phyloP scores from a whole-genome alignment of 2,888 invertebrate species.

The Mellilla xanthometata region DNA sequence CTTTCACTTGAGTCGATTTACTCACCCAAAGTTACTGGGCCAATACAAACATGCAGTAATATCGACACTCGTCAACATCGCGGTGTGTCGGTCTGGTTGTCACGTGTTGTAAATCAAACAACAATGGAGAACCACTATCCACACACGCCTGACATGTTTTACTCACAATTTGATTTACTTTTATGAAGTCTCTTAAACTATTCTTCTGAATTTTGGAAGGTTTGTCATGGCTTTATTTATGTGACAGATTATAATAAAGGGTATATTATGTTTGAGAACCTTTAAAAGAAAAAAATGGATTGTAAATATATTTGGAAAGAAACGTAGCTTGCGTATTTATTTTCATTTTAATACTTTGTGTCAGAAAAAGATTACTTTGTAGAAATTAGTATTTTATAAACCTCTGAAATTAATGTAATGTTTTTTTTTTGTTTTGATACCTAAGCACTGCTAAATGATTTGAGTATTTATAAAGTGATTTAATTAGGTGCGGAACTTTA shows the following conservation, averaged over 20 bases:
- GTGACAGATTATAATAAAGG: constrained; percentile 1
- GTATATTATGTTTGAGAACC: neutral
- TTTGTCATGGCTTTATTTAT: constrained; percentile 20
- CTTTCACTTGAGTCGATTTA: no score
- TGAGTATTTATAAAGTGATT: no score
- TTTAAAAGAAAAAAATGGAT: no score
- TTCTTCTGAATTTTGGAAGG: constrained; percentile 19
- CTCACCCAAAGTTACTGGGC: constrained; percentile 2
- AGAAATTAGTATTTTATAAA: no score
- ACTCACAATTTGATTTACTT: constrained; percentile 30
- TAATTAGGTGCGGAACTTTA: no score
- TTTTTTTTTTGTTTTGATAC: no score
- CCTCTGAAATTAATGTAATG: no score
- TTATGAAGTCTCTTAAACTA: constrained; percentile 22
- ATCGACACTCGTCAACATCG: constrained; percentile 13
- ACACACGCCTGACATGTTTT: constrained; percentile 40
- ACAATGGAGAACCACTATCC: constrained; percentile 41
- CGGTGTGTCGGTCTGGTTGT: constrained; percentile 30
- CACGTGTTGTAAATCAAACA: constrained; percentile 46
- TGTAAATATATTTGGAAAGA: no score
- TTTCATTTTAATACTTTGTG: no score
- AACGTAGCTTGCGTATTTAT: no score
- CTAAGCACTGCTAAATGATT: no score
- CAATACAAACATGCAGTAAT: constrained; percentile 6
- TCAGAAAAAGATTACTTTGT: no score